These are phyloP conservation scores for Sebastes minor DNA, from an alignment of 2,797 vertebrate genomes.

Conservation along the genomic window DNA sequence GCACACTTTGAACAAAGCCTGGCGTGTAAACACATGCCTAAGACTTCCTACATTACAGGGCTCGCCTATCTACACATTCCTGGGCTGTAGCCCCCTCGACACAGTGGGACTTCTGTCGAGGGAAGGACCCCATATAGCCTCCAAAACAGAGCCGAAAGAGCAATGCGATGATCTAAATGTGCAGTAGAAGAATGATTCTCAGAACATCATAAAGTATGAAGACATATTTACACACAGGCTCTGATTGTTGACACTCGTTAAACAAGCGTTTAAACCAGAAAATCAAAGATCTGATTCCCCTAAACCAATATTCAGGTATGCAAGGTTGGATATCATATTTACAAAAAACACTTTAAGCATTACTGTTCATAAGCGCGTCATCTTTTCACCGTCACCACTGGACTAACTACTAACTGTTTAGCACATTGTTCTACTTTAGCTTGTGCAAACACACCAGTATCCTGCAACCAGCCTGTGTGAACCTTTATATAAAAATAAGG, in stretches of 20 bases:
- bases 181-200: neutral
- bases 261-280: neutral
- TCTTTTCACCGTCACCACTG: neutral
- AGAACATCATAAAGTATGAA: neutral
- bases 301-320: too few relatives aligned
- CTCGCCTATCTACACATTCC: slow-evolving; percentile 42
- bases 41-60: slow-evolving; percentile 30
- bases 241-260: neutral
- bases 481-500: neutral
- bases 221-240: neutral
- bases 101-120: slow-evolving; percentile 24
- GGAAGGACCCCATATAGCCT: neutral
- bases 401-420: neutral
- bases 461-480: neutral
- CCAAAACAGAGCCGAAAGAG: neutral
- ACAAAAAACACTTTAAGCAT: neutral
- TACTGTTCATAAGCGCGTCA: neutral
- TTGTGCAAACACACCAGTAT: neutral
- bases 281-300: neutral
- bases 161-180: neutral
- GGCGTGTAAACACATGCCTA: slow-evolving; percentile 46
- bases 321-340: neutral
- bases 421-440: neutral
- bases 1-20: slow-evolving; percentile 24
- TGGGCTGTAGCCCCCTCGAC: slow-evolving; percentile 17